phyloP scores from a whole-genome alignment of 2,113 vertebrate species.

The Thryonomys swinderianus region DNA sequence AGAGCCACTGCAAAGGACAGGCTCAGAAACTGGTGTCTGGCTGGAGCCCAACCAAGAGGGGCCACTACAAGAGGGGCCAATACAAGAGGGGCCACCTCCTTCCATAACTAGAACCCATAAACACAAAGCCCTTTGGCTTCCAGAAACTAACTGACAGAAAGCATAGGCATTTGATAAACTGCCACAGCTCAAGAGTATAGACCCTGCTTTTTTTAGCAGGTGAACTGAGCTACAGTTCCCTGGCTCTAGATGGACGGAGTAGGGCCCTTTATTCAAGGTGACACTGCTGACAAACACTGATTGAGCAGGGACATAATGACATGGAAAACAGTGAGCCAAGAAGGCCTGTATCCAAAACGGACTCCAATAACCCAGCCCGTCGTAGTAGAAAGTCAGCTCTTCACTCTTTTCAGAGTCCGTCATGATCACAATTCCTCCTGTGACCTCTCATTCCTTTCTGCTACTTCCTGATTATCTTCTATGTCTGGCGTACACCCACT shows the following conservation, averaged over 20 bases:
- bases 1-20: neutral
- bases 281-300: neutral
- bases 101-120: neutral
- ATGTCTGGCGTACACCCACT: neutral
- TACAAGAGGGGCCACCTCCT: neutral
- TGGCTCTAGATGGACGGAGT: neutral
- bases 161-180: neutral
- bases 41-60: neutral
- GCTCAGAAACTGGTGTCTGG: neutral
- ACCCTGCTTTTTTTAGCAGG: neutral
- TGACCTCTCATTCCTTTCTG: no score
- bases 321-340: neutral
- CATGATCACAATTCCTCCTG: neutral
- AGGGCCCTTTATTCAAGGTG: neutral
- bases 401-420: no score
- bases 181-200: neutral
- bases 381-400: neutral
- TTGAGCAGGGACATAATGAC: no score
- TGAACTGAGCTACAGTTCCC: neutral
- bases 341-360: neutral
- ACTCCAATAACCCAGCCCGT: neutral
- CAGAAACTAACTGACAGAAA: neutral
- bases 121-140: neutral
- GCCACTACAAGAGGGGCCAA: no score
- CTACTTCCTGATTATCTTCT: neutral